These are phyloP conservation scores for Rhynchotus rufescens DNA, from an alignment of 2,797 vertebrate species.

Conservation along the genomic window DNA sequence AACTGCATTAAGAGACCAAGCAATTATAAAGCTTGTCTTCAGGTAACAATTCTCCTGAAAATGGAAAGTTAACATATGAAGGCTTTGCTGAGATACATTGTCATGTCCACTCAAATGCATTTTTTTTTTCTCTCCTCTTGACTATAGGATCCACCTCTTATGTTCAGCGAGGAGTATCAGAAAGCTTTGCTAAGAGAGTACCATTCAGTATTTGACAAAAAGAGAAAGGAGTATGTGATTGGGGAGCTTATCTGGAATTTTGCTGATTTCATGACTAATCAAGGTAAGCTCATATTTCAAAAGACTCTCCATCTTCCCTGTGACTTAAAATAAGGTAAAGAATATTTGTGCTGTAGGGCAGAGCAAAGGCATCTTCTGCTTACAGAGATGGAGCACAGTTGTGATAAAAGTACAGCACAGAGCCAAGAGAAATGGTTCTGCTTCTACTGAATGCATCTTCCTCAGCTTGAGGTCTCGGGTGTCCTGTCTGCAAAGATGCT, in stretches of 20 bases:
- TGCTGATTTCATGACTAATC: conserved; percentile 94
- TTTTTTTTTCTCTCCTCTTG: not conserved
- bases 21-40: not conserved
- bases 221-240: conserved; percentile 89
- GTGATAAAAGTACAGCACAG: not conserved
- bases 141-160: conserved; percentile 90
- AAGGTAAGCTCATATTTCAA: conserved; percentile 81
- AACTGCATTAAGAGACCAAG: not conserved
- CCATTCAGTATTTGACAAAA: conserved; percentile 89
- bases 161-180: conserved; percentile 98
- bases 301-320: not conserved
- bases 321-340: not conserved
- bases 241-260: conserved; percentile 99
- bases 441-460: not conserved
- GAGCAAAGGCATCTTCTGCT: not conserved
- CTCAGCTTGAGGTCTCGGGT: not conserved
- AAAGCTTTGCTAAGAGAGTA: conserved; percentile 85
- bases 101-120: not conserved
- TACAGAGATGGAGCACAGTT: not conserved
- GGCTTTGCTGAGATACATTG: not conserved
- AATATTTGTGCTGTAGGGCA: not conserved
- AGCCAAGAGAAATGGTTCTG: not conserved
- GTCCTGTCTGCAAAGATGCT: not conserved
- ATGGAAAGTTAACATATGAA: not conserved
- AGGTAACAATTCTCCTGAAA: not conserved